Evolutionary conservation across 1,140 invertebrate genomes (phyloP).

Genomic region (Vanessa atalanta): DNA sequence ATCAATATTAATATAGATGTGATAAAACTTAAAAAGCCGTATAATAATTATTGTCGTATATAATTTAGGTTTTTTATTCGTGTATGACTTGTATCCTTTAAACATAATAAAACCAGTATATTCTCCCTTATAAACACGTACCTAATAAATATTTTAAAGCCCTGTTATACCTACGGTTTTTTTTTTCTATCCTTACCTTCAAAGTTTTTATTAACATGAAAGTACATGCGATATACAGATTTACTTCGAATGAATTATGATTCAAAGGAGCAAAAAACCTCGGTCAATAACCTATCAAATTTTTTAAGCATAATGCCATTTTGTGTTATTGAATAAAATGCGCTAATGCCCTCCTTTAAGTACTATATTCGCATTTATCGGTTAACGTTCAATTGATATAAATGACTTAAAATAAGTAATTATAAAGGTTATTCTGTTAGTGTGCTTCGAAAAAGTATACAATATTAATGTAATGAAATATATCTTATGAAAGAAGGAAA

Average conservation of each 20-base stretch:
- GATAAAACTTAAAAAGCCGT: no score
- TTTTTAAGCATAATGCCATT: conserved; percentile 8
- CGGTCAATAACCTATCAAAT: conserved; percentile 27
- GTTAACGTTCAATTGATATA: background rate
- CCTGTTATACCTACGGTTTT: no score
- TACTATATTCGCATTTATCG: conserved; percentile 7
- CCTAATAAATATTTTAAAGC: no score
- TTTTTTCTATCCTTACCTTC: no score
- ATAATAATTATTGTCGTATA: no score
- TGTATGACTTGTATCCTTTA: no score
- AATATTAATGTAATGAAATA: background rate
- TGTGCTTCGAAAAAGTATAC: background rate
- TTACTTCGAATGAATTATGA: conserved; percentile 15
- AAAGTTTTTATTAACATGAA: background rate
- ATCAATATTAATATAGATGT: no score
- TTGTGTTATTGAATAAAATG: background rate
- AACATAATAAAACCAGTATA: no score
- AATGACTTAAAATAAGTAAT: background rate
- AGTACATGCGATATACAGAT: background rate
- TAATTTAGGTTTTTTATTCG: no score
- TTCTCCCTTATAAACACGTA: no score
- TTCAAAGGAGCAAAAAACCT: conserved; percentile 22
- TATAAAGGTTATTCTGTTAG: background rate
- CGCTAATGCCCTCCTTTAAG: conserved; percentile 6
- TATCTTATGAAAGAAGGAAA: background rate